These are phyloP conservation scores for Anguilla rostrata DNA, from an alignment of 2,113 vertebrate species.

Conservation along the genomic window DNA sequence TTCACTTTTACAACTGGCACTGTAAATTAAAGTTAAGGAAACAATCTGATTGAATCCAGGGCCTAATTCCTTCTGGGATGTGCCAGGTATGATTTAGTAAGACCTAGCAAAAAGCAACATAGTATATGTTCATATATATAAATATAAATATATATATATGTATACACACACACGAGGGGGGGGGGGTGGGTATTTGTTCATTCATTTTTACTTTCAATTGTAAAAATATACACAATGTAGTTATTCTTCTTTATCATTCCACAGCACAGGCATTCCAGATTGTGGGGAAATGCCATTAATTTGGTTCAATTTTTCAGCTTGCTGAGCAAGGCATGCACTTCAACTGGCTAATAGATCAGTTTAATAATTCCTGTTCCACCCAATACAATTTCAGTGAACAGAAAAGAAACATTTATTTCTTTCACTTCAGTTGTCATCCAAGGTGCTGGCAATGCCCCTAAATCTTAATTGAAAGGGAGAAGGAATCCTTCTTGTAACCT, in stretches of 20 bases:
- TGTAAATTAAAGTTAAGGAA: too few relatives aligned
- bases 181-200: too few relatives aligned
- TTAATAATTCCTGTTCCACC: background rate
- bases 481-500: background rate
- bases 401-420: background rate
- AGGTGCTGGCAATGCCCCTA: background rate
- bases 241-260: background rate
- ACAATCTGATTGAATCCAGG: too few relatives aligned
- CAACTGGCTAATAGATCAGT: background rate
- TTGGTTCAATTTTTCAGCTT: background rate
- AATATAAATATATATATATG: too few relatives aligned
- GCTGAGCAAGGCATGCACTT: background rate
- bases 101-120: too few relatives aligned
- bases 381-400: background rate
- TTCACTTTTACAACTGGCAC: too few relatives aligned
- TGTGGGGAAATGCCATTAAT: background rate
- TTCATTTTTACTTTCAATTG: background rate
- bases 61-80: too few relatives aligned
- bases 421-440: background rate
- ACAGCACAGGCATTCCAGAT: background rate
- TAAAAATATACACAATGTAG: background rate
- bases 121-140: too few relatives aligned
- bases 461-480: conserved; percentile 1
- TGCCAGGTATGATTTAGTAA: too few relatives aligned
- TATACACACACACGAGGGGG: too few relatives aligned